phyloP scores from a whole-genome alignment of 2,113 vertebrate genomes.

The Callaeas wilsoni region DNA sequence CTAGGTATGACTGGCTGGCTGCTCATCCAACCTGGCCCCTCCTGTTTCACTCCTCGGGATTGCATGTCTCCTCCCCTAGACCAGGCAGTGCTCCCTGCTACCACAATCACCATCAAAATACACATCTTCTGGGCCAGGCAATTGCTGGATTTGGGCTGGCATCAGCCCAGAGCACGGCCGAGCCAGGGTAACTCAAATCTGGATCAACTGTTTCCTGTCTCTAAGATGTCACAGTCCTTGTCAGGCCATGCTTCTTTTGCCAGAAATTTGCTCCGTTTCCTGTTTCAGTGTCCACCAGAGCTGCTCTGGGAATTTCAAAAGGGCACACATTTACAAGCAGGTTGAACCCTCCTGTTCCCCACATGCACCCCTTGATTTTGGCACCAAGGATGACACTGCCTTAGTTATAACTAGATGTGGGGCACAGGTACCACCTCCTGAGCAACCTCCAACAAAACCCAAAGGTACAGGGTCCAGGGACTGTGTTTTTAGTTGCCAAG shows the following conservation, averaged over 20 bases:
- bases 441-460: background rate
- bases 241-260: background rate
- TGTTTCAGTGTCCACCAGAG: background rate
- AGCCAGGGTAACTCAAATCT: background rate
- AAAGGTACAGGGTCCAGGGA: background rate
- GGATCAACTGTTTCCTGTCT: background rate
- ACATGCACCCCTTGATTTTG: background rate
- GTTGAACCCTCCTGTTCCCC: background rate
- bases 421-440: background rate
- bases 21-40: background rate
- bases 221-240: background rate
- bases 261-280: background rate
- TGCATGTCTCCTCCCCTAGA: background rate
- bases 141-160: background rate
- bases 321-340: background rate
- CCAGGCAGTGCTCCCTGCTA: background rate
- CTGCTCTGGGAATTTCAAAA: background rate
- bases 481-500: background rate
- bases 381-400: background rate
- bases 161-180: background rate
- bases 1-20: background rate
- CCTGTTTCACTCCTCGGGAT: background rate
- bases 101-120: background rate
- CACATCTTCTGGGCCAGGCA: background rate
- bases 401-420: background rate